Conservation (phyloP, 2,113 vertebrate species). For the Hypocryptadius cinnamomeus region DNA sequence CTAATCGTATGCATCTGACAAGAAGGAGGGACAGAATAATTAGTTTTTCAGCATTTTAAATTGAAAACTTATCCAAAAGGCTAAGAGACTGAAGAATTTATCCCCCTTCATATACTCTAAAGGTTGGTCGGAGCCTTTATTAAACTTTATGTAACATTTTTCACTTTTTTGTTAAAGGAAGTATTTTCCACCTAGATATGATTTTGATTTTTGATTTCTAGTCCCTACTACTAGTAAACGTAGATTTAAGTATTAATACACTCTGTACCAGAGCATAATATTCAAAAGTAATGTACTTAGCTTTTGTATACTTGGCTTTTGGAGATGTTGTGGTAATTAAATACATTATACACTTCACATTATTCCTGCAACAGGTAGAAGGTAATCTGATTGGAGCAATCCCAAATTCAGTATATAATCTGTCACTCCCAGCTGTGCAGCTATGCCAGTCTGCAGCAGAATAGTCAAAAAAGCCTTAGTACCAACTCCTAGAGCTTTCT, state of each 20-base stretch:
- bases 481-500: neutral
- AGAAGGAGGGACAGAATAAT: conserved; percentile 16
- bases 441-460: neutral
- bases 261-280: neutral
- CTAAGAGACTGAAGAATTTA: neutral
- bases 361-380: neutral
- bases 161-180: neutral
- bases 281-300: neutral
- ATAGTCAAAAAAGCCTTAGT: neutral
- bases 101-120: neutral
- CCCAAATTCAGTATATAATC: neutral
- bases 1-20: conserved; percentile 87
- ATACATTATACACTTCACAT: neutral
- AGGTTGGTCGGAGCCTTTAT: neutral
- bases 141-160: neutral
- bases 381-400: neutral
- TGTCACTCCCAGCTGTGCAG: neutral
- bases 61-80: neutral
- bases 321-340: neutral
- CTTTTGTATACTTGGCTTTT: neutral
- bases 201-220: neutral
- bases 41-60: neutral
- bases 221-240: neutral
- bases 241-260: neutral
- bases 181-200: neutral